Percentiles rank a stretch among this genome's conserved stretches.
phyloP scores from a whole-genome alignment of 2,797 vertebrate species.

The Malurus splendens region DNA sequence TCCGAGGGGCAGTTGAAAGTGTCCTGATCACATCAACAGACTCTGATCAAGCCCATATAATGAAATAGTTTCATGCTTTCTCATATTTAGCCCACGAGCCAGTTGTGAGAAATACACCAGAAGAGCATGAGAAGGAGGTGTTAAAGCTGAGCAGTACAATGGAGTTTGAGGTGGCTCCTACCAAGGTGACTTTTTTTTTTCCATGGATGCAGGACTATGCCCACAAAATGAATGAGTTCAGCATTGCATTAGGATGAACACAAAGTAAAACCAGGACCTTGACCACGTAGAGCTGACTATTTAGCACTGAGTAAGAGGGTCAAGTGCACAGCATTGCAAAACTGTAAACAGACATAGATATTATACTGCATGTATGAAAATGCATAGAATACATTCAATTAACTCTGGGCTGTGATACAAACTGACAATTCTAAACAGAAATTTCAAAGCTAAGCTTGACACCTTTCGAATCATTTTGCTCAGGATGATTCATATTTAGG shows the following conservation, averaged over 20 bases:
- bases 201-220: neutral
- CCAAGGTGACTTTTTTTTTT: neutral
- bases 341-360: neutral
- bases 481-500: neutral
- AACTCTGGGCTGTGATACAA: conserved; percentile 17
- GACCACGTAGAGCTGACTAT: neutral
- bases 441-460: conserved; percentile 35
- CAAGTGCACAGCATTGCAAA: neutral
- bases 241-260: neutral
- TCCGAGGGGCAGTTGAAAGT: neutral
- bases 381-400: conserved; percentile 27
- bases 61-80: neutral
- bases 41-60: neutral
- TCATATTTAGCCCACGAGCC: neutral
- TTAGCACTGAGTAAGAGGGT: neutral
- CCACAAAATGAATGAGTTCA: neutral
- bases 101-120: neutral
- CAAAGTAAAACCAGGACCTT: neutral
- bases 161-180: neutral
- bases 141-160: neutral
- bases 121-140: neutral
- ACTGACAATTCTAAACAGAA: conserved; percentile 30
- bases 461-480: conserved; percentile 5
- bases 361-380: neutral
- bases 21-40: neutral